phyloP scores from a whole-genome alignment of 2,797 vertebrate genomes.

The Knipowitschia caucasica region DNA sequence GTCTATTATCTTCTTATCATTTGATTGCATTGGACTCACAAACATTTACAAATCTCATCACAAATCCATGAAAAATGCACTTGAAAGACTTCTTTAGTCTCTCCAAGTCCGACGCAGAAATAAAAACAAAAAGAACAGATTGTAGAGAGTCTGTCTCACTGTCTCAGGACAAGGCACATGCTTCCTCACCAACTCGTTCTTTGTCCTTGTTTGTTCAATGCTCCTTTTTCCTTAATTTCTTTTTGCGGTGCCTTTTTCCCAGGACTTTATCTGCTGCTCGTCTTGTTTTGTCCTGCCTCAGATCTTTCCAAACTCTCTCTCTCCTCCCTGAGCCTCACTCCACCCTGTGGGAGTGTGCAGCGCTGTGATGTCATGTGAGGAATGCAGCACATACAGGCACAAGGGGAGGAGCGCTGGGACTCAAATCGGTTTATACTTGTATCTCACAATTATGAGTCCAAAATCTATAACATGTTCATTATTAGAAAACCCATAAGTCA shows the following conservation, averaged over 20 bases:
- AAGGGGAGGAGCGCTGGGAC: constrained; percentile 48
- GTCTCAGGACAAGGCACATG: constrained; percentile 21
- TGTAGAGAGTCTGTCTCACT: constrained; percentile 18
- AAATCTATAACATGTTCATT: neutral
- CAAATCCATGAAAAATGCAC: neutral
- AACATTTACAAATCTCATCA: constrained; percentile 8
- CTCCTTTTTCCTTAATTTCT: constrained; percentile 12
- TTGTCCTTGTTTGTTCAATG: constrained; percentile 18
- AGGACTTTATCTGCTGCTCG: constrained; percentile 36
- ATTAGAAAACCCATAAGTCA: neutral
- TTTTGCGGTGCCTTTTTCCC: constrained; percentile 19
- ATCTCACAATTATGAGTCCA: neutral
- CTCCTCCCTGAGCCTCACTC: constrained; percentile 60
- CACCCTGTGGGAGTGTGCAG: constrained; percentile 70
- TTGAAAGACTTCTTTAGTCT: neutral
- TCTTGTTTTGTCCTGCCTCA: constrained; percentile 50
- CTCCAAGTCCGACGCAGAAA: neutral
- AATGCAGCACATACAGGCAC: constrained; percentile 75
- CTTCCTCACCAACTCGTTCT: constrained; percentile 35
- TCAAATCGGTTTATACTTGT: constrained; percentile 29
- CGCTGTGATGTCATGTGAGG: constrained; percentile 77
- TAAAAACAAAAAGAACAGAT: constrained; percentile 1
- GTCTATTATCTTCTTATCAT: neutral
- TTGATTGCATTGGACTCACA: neutral
- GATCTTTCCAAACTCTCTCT: constrained; percentile 46